A percentile compares a stretch with the other conserved stretches of the same genome.
phyloP scores from a whole-genome alignment of 2,113 vertebrate species.

The Lontra canadensis region DNA sequence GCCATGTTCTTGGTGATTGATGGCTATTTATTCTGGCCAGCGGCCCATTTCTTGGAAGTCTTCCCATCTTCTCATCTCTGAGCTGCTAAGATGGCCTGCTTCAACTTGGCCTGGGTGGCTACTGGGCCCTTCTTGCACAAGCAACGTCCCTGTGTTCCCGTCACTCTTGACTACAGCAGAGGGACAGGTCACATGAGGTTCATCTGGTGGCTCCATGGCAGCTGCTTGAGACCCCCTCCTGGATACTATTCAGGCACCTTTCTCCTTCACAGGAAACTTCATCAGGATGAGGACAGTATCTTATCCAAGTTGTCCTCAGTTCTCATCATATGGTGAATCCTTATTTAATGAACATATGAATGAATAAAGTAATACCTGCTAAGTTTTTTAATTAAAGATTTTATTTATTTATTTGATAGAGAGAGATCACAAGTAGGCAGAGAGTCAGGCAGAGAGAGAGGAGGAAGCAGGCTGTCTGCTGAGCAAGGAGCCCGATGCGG shows the following conservation, averaged over 20 bases:
- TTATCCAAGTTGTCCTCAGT: not conserved
- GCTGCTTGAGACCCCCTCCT: constrained; percentile 30
- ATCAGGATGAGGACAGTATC: too few species aligned
- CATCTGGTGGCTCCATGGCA: constrained; percentile 12
- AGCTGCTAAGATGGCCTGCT: constrained; percentile 90
- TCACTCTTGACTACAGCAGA: constrained; percentile 91
- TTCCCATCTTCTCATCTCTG: constrained; percentile 91
- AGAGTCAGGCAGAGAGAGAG: too few species aligned
- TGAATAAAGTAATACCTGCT: not conserved
- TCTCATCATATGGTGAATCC: not conserved
- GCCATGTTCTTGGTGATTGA: constrained; percentile 97
- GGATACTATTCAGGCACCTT: not conserved
- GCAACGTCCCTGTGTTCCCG: constrained; percentile 93
- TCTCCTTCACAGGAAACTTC: not conserved
- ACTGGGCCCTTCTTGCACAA: constrained; percentile 93
- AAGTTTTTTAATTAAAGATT: not conserved
- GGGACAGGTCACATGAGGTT: not conserved
- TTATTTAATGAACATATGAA: not conserved
- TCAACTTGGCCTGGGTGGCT: constrained; percentile 92
- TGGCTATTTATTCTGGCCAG: constrained; percentile 98
- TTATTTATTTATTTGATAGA: too few species aligned
- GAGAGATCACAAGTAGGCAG: too few species aligned
- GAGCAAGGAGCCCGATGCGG: too few species aligned
- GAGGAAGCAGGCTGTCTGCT: too few species aligned
- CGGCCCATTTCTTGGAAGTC: constrained; percentile 95